Conservation (phyloP, 2,888 invertebrate species). For the Drosophila quinaria region DNA sequence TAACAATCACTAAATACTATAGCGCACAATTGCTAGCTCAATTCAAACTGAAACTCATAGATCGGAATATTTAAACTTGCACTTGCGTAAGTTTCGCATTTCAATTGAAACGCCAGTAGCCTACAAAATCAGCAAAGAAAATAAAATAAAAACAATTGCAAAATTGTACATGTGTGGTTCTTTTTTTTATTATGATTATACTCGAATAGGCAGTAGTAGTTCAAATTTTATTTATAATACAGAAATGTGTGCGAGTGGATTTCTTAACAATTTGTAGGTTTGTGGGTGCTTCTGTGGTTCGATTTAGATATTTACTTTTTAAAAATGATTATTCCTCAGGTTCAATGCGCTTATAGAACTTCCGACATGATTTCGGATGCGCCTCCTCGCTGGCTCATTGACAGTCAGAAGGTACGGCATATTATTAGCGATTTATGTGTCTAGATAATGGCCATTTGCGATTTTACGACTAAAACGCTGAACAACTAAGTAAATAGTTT, state of each 20-base stretch:
- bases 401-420: constrained; percentile 54
- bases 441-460: constrained; percentile 65
- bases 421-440: constrained; percentile 73
- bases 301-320: background rate
- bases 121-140: constrained; percentile 48
- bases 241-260: background rate
- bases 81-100: constrained; percentile 60
- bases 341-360: constrained; percentile 71
- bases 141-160: constrained; percentile 3
- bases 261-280: constrained; percentile 38
- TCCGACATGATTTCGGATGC: constrained; percentile 56
- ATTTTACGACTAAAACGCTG: constrained; percentile 67
- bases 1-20: constrained; percentile 10
- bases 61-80: constrained; percentile 46
- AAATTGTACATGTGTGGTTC: constrained; percentile 5
- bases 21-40: constrained; percentile 17
- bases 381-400: constrained; percentile 58
- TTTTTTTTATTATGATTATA: background rate
- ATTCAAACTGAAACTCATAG: constrained; percentile 7
- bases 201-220: background rate
- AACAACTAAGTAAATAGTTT: constrained; percentile 65
- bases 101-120: constrained; percentile 60
- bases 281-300: constrained; percentile 59
- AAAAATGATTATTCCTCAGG: constrained; percentile 26
- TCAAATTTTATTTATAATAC: background rate